Conservation (phyloP, 2,888 invertebrate species). For the Hofmannophila pseudospretella region DNA sequence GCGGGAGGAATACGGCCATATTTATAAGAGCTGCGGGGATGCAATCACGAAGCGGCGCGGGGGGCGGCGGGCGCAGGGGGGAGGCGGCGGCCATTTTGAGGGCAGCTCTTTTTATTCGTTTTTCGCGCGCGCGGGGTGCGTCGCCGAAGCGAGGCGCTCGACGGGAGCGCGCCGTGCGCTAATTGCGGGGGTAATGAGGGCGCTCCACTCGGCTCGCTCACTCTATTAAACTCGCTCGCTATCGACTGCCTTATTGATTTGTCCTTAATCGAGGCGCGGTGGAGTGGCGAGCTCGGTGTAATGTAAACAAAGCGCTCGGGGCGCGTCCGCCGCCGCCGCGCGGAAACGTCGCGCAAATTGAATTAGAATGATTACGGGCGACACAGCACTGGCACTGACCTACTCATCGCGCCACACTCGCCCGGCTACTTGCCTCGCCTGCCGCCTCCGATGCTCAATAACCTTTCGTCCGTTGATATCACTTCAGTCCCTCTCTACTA, state of each 20-base stretch:
- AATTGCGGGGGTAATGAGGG: slow-evolving; percentile 78
- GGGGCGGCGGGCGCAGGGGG: slow-evolving; percentile 65
- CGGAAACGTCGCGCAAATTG: slow-evolving; percentile 53
- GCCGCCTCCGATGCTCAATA: slow-evolving; percentile 8
- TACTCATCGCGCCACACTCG: slow-evolving; percentile 16
- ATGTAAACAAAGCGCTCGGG: slow-evolving; percentile 60
- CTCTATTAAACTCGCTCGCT: slow-evolving; percentile 75
- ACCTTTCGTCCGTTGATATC: slow-evolving; percentile 5
- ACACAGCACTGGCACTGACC: slow-evolving; percentile 24
- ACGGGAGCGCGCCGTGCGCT: slow-evolving; percentile 59
- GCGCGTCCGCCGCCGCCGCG: slow-evolving; percentile 24
- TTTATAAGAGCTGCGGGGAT: slow-evolving; percentile 79
- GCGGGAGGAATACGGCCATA: slow-evolving; percentile 79
- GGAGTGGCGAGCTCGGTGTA: slow-evolving; percentile 45
- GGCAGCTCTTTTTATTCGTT: slow-evolving; percentile 82
- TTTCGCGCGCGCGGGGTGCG: slow-evolving; percentile 73
- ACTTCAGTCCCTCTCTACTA: slow-evolving; percentile 6
- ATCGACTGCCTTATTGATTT: slow-evolving; percentile 74
- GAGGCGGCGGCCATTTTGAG: slow-evolving; percentile 85
- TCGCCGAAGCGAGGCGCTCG: slow-evolving; percentile 40
- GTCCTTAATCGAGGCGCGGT: slow-evolving; percentile 68
- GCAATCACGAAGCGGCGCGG: slow-evolving; percentile 78
- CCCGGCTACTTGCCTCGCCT: slow-evolving; percentile 8
- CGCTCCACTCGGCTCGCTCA: slow-evolving; percentile 73
- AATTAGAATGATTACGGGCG: slow-evolving; percentile 61